A percentile compares a stretch with the other conserved stretches of the same genome.
These are phyloP conservation scores for Tetragonula clypearis DNA, from an alignment of 1,140 invertebrate genomes.

Conservation along the genomic window DNA sequence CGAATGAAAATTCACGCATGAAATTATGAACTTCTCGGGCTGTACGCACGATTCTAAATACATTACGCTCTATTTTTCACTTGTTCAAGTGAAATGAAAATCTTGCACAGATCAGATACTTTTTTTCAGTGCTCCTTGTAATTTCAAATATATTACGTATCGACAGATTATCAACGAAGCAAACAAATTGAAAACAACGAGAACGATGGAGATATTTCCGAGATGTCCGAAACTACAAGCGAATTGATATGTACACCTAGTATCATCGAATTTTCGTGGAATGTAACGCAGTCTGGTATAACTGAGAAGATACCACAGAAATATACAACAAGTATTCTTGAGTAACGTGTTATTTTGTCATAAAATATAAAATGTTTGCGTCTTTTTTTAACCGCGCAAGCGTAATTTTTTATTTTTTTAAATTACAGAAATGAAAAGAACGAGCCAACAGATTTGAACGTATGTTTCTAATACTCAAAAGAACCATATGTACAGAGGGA, in stretches of 20 bases:
- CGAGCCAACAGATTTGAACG: not conserved
- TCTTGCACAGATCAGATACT: no score
- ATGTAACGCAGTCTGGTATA: not conserved
- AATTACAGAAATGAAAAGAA: not conserved
- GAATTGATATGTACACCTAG: constrained; percentile 2
- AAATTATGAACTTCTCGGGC: not conserved
- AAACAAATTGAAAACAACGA: not conserved
- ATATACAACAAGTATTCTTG: not conserved
- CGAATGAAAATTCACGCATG: not conserved
- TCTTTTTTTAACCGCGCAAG: not conserved
- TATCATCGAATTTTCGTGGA: constrained; percentile 1
- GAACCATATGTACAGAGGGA: not conserved
- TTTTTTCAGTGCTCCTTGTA: not conserved
- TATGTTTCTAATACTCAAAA: not conserved
- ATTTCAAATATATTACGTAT: not conserved
- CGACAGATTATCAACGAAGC: not conserved
- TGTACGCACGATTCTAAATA: not conserved
- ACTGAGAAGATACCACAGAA: constrained; percentile 14
- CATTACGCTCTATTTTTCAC: no score
- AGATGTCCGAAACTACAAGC: not conserved
- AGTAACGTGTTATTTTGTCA: not conserved
- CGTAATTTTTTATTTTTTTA: not conserved
- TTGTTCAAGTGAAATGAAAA: no score
- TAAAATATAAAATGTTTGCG: not conserved
- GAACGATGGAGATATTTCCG: no score